A percentile compares a stretch with the other conserved stretches of the same genome.
phyloP scores from a whole-genome alignment of 2,797 vertebrate species.

The Xerus rutilus region DNA sequence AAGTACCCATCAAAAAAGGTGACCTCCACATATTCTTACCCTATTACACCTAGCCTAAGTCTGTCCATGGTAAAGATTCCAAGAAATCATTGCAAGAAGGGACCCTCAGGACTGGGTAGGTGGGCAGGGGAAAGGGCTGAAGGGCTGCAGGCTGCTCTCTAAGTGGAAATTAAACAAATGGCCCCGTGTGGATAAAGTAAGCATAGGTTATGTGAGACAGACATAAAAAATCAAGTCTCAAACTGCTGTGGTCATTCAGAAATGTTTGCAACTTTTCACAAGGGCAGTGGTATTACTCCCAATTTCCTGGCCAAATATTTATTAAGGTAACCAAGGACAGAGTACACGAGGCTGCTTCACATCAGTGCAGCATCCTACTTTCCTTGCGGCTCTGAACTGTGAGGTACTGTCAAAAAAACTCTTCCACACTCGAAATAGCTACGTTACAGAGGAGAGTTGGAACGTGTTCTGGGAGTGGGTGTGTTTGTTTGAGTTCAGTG shows the following conservation, averaged over 20 bases:
- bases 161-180: slow-evolving; percentile 70
- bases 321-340: slow-evolving; percentile 71
- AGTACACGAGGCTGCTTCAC: slow-evolving; percentile 55
- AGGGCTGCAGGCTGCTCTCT: background rate
- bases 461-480: slow-evolving; percentile 74
- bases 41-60: slow-evolving; percentile 52
- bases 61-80: slow-evolving; percentile 55
- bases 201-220: slow-evolving; percentile 60
- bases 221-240: slow-evolving; percentile 70
- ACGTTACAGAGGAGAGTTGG: slow-evolving; percentile 72
- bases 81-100: slow-evolving; percentile 21
- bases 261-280: slow-evolving; percentile 80
- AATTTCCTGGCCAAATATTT: slow-evolving; percentile 76
- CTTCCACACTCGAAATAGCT: slow-evolving; percentile 75
- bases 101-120: background rate
- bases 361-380: slow-evolving; percentile 59
- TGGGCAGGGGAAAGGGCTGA: background rate
- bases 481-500: slow-evolving; percentile 77
- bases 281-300: slow-evolving; percentile 61
- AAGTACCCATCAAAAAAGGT: slow-evolving; percentile 3
- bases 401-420: slow-evolving; percentile 62
- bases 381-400: slow-evolving; percentile 66
- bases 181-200: slow-evolving; percentile 49
- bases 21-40: background rate
- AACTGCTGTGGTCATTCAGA: slow-evolving; percentile 74